These are phyloP conservation scores for Mya arenaria DNA, from an alignment of 1,140 invertebrate species.

Conservation along the genomic window DNA sequence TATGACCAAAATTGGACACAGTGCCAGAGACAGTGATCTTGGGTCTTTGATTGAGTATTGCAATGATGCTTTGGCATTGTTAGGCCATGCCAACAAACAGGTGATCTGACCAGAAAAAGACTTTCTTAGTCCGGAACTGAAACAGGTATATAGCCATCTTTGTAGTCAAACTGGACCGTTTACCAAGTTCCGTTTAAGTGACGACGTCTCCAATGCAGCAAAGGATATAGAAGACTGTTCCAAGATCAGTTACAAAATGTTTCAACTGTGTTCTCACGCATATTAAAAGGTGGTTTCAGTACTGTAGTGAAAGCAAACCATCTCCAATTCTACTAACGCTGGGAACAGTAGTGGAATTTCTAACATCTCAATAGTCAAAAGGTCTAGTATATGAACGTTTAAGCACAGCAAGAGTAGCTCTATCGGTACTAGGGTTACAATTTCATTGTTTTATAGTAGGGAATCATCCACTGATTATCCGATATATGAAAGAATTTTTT, in stretches of 20 bases:
- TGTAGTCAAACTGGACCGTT: constrained; percentile 10
- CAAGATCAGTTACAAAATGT: constrained; percentile 37
- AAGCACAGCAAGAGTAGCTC: no score
- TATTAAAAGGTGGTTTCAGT: no score
- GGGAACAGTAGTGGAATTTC: no score
- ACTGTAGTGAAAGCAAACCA: no score
- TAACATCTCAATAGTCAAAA: no score
- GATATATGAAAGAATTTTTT: no score
- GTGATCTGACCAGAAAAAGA: constrained; percentile 31
- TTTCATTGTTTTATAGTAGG: no score
- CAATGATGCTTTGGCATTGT: constrained; percentile 24
- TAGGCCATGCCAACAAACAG: constrained; percentile 49
- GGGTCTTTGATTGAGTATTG: not conserved
- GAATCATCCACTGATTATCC: no score
- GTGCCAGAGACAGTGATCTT: not conserved
- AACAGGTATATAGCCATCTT: constrained; percentile 18
- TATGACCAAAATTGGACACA: not conserved
- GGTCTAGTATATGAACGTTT: no score
- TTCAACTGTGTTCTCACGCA: no score
- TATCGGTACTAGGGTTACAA: no score
- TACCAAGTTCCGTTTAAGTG: constrained; percentile 23
- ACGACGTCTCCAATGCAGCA: constrained; percentile 43
- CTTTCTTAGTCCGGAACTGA: constrained; percentile 38
- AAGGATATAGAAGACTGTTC: constrained; percentile 43
- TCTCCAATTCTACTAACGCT: no score